Conservation (phyloP, 1,140 invertebrate genomes). For the Batillaria attramentaria region DNA sequence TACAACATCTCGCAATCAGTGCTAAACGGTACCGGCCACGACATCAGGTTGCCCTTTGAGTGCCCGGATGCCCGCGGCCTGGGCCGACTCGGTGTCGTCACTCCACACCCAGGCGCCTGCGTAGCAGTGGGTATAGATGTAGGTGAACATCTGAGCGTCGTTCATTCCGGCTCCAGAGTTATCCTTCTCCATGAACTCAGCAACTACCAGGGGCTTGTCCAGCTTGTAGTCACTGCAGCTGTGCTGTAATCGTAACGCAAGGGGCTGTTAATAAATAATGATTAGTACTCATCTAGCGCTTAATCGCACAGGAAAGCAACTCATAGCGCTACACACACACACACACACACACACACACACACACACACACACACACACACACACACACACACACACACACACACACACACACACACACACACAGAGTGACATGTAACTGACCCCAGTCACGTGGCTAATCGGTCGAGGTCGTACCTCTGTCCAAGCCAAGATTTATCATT, state of each 20-base stretch:
- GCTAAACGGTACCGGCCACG: neutral
- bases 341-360: neutral
- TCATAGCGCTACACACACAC: neutral
- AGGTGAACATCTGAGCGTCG: conserved; percentile 62
- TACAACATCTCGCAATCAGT: neutral
- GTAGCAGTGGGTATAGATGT: conserved; percentile 69
- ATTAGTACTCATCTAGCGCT: neutral
- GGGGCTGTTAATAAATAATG: neutral
- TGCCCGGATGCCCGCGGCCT: conserved; percentile 7
- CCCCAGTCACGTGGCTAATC: too few species aligned
- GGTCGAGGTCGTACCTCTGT: too few species aligned
- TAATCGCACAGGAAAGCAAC: neutral
- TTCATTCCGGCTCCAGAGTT: conserved; percentile 49
- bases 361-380: conserved; percentile 3
- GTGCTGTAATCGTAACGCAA: conserved; percentile 50
- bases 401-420: too few species aligned
- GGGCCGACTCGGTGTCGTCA: conserved; percentile 49
- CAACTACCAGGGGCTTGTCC: conserved; percentile 70
- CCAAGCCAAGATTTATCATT: too few species aligned
- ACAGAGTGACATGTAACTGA: too few species aligned
- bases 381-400: conserved; percentile 57
- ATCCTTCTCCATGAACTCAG: conserved; percentile 66
- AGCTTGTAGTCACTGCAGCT: conserved; percentile 57
- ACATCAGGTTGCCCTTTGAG: neutral
- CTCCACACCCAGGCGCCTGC: conserved; percentile 65